These are phyloP conservation scores for Watersipora subatra DNA, from an alignment of 1,140 invertebrate genomes.

Conservation along the genomic window DNA sequence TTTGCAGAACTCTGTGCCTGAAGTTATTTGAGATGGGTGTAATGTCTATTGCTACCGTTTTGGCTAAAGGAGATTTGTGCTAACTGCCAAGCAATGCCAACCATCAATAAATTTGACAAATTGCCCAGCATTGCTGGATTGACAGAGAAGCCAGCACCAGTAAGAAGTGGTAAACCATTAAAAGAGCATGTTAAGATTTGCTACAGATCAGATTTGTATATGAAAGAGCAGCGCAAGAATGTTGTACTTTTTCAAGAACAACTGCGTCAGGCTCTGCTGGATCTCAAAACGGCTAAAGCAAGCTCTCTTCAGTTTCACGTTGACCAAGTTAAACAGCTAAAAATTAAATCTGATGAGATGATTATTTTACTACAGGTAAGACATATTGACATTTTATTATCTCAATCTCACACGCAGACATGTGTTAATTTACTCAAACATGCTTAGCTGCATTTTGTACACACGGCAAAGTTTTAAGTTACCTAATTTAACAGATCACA, in stretches of 20 bases:
- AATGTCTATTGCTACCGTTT: too few relatives aligned
- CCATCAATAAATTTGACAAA: not conserved
- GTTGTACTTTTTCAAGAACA: slow-evolving; percentile 14
- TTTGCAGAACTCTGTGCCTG: too few relatives aligned
- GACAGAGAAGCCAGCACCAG: slow-evolving; percentile 8
- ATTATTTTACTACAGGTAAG: slow-evolving; percentile 24
- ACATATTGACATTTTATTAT: too few relatives aligned
- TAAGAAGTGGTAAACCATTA: slow-evolving; percentile 16
- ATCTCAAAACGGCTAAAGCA: slow-evolving; percentile 19
- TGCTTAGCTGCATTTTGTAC: not conserved
- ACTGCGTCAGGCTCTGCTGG: slow-evolving; percentile 18
- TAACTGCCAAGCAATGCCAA: too few relatives aligned
- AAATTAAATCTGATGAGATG: slow-evolving; percentile 21
- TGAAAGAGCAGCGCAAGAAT: slow-evolving; percentile 27
- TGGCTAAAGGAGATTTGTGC: too few relatives aligned
- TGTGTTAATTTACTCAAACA: not conserved
- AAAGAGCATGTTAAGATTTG: slow-evolving; percentile 24
- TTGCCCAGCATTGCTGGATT: not conserved
- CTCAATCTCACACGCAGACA: not conserved
- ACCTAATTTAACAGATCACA: not conserved
- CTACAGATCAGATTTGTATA: slow-evolving; percentile 29
- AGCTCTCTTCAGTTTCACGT: slow-evolving; percentile 14
- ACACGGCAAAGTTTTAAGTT: not conserved
- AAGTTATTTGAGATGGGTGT: too few relatives aligned
- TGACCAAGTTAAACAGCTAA: slow-evolving; percentile 16